These are phyloP conservation scores for Euplagia quadripunctaria DNA, from an alignment of 2,888 invertebrate species.

Conservation along the genomic window DNA sequence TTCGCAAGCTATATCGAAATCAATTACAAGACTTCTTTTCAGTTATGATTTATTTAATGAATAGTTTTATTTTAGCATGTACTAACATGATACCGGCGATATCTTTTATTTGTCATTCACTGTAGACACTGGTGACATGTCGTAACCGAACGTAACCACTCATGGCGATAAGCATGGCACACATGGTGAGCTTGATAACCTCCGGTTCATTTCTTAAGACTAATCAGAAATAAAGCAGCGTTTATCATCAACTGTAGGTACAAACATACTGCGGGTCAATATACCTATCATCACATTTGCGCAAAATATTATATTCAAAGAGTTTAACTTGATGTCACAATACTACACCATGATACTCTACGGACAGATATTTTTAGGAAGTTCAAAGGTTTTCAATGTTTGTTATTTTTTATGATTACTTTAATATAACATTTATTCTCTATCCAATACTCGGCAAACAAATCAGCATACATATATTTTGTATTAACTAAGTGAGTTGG, in stretches of 20 bases:
- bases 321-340: neutral
- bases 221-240: slow-evolving; percentile 35
- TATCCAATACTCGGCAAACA: neutral
- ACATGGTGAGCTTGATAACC: slow-evolving; percentile 58
- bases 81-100: slow-evolving; percentile 51
- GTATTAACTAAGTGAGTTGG: neutral
- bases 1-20: neutral
- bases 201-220: slow-evolving; percentile 44
- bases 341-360: neutral
- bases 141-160: slow-evolving; percentile 42
- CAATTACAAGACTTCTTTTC: neutral
- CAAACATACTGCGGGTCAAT: slow-evolving; percentile 38
- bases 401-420: neutral
- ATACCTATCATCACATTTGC: slow-evolving; percentile 35
- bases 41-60: neutral
- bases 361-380: neutral
- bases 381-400: slow-evolving; percentile 1
- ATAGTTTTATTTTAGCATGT: neutral
- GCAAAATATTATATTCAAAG: slow-evolving; percentile 9
- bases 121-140: slow-evolving; percentile 51
- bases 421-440: neutral
- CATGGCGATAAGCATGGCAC: slow-evolving; percentile 60
- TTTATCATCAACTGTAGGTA: slow-evolving; percentile 37
- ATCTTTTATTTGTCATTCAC: slow-evolving; percentile 53
- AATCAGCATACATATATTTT: neutral